Evolutionary conservation across 2,113 vertebrate species (phyloP).

Genomic region (Marcusenius ussheri): DNA sequence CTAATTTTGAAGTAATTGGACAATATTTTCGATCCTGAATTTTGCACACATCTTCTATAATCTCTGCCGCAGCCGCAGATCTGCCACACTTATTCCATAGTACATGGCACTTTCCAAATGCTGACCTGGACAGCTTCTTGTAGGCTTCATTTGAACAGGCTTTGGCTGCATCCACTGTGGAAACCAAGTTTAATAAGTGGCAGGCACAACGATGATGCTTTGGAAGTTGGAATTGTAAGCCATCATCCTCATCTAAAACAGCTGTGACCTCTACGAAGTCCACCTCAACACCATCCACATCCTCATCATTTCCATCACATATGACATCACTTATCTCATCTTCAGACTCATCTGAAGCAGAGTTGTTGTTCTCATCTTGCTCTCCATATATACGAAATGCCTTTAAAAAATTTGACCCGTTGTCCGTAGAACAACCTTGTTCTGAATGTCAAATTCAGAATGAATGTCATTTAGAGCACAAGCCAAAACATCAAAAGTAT

Average conservation of each 20-base stretch:
- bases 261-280: constrained; percentile 24
- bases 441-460: no score
- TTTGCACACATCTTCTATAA: no score
- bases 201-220: constrained; percentile 21
- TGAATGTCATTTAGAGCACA: no score
- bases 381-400: neutral
- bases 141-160: constrained; percentile 18
- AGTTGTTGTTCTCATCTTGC: no score
- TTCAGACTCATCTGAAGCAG: neutral
- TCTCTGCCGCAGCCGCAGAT: no score
- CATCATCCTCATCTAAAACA: constrained; percentile 28
- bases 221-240: constrained; percentile 31
- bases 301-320: neutral
- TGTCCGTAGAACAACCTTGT: neutral
- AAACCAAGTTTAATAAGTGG: constrained; percentile 21
- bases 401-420: neutral
- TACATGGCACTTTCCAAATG: constrained; percentile 22
- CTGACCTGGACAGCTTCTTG: constrained; percentile 21
- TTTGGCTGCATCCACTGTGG: constrained; percentile 23
- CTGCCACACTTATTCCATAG: neutral
- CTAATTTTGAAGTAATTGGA: no score
- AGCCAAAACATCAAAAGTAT: no score
- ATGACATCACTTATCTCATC: neutral
- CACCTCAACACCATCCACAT: neutral
- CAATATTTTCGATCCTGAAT: no score